A percentile compares a stretch with the other conserved stretches of the same genome.
phyloP scores from a whole-genome alignment of 2,797 vertebrate genomes.

The Hyperoplus lanceolatus region DNA sequence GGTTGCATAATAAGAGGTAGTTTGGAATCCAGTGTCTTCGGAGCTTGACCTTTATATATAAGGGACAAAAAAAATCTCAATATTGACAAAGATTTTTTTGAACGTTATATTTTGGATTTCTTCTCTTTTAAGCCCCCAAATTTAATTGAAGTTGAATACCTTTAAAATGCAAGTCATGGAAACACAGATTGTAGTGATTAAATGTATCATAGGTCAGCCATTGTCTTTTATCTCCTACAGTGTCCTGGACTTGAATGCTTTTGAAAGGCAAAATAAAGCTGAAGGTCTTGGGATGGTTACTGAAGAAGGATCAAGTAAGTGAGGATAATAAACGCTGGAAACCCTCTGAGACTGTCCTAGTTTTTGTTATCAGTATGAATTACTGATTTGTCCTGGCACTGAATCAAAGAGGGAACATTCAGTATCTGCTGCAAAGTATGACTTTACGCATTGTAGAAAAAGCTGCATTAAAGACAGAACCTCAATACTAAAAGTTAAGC shows the following conservation, averaged over 20 bases:
- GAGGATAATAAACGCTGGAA: slow-evolving; percentile 42
- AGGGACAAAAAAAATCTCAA: not conserved
- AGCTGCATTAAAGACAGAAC: not conserved
- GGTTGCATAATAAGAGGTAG: not conserved
- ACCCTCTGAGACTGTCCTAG: not conserved
- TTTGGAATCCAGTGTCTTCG: not conserved
- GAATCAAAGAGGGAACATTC: not conserved
- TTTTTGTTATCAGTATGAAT: not conserved
- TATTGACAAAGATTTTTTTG: not conserved
- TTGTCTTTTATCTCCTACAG: slow-evolving; percentile 77
- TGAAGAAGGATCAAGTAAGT: slow-evolving; percentile 99
- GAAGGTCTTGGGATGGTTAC: slow-evolving; percentile 99
- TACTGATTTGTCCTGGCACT: not conserved
- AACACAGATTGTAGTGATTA: not conserved
- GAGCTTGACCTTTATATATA: not conserved
- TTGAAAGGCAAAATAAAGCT: slow-evolving; percentile 99
- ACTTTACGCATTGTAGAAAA: not conserved
- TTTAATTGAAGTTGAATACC: not conserved
- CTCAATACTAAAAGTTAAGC: slow-evolving; percentile 7
- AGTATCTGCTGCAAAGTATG: not conserved
- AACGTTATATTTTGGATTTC: not conserved
- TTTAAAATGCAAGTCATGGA: slow-evolving; percentile 5
- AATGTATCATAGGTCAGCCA: not conserved
- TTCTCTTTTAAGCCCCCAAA: not conserved
- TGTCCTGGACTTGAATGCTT: slow-evolving; percentile 98